phyloP scores from a whole-genome alignment of 2,113 vertebrate species.

The Zeus faber region DNA sequence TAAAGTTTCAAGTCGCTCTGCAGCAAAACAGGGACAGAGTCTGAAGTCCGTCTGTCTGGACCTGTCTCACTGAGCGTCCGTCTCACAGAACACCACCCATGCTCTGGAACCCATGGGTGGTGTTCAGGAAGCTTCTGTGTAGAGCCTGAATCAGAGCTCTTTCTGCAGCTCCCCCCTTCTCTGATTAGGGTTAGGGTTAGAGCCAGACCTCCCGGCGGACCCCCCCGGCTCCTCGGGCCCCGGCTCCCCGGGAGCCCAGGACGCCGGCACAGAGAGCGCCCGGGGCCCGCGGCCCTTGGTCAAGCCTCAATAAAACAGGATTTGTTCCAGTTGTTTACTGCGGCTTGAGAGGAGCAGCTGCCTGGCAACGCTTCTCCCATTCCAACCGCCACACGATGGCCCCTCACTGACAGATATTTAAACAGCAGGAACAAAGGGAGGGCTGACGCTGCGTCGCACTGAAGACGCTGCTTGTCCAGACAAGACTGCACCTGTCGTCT shows the following conservation, averaged over 20 bases:
- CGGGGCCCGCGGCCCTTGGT: slow-evolving; percentile 67
- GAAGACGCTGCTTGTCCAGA: slow-evolving; percentile 62
- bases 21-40: too few species aligned
- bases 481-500: slow-evolving; percentile 61
- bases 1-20: too few species aligned
- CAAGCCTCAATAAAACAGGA: slow-evolving; percentile 76
- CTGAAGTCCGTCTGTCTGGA: too few species aligned
- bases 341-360: slow-evolving; percentile 76
- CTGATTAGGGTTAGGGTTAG: slow-evolving; percentile 62
- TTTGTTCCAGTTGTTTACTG: slow-evolving; percentile 80
- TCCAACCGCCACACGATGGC: slow-evolving; percentile 73
- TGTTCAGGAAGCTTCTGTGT: slow-evolving; percentile 32
- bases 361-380: slow-evolving; percentile 70
- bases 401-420: slow-evolving; percentile 70
- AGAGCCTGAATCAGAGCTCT: slow-evolving; percentile 6
- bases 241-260: slow-evolving; percentile 50
- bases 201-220: slow-evolving; percentile 8
- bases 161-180: slow-evolving; percentile 39
- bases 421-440: slow-evolving; percentile 67
- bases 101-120: not conserved
- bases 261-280: slow-evolving; percentile 53
- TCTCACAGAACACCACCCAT: too few species aligned
- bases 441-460: slow-evolving; percentile 60
- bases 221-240: slow-evolving; percentile 14
- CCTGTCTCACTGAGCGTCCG: slow-evolving; percentile 6